Base-by-base conservation (phyloP, 2,113 vertebrate species). In the Elachura formosa region DNA sequence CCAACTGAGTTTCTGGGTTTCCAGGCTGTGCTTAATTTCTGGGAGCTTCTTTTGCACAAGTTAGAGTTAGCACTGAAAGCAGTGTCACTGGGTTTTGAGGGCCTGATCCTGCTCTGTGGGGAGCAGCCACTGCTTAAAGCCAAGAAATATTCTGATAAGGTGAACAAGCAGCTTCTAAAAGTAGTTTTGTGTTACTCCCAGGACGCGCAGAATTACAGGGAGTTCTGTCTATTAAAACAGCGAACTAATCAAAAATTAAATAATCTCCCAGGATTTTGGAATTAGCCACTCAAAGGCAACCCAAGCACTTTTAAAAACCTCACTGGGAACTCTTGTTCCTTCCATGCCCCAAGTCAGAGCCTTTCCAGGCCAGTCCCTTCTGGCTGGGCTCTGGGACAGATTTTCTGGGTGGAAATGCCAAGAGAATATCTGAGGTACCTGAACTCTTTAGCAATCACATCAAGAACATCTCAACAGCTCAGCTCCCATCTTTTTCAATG, bases 101-200 rank as follows among this genome's bases (percentile, higher is more conserved):
- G n/a, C 9, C 55, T 71, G 59, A 63, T 85, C 43, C 87, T 82
- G 23, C 63, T 22, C 24, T 20, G 10, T 11, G 28, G 14, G 25
- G 43, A 72, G 55, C 55, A 58, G 31, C 23, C 49, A 40, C n/a
- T 0, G 0, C 14, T 49, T 33, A 43, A 33, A 61, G 20, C 16
- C 6, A 5, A 34, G 56, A 10, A 59, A 48, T 43, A 14, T 21
- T 36, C 2, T 0, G 6, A 14, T 56, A 40, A 49, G 5, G 36
- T 17, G 6, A 13, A 36, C 29, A 26, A 54, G n/a, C 4, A 43
- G 6, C 17, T 56, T 62, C 51, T 72, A 28, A 17, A 91, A 87
- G 58, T 6, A 15, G 11, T 14, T 77, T 31, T 40, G 29, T 58
- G 63, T 83, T n/a, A 4, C 31, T 48, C 26, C 11, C 40, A 45